Evolutionary conservation across 2,888 invertebrate genomes (phyloP).

Genomic region (Chironomus riparius): DNA sequence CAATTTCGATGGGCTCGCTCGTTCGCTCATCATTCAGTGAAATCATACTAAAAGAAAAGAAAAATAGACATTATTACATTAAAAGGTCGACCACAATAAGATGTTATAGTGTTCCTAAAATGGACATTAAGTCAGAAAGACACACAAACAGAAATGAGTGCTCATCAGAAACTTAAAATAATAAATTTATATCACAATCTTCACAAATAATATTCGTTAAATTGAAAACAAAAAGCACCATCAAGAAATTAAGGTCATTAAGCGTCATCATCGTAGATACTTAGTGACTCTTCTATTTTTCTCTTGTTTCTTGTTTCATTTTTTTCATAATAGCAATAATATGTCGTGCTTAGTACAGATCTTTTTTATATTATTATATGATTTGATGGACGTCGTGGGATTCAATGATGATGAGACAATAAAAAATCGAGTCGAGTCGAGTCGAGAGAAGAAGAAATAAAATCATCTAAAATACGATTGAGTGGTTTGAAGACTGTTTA

Average conservation of each 20-base stretch:
- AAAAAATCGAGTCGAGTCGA: background rate
- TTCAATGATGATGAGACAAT: constrained; percentile 11
- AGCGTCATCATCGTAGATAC: background rate
- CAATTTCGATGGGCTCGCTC: constrained; percentile 8
- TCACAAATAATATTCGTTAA: background rate
- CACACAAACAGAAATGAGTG: background rate
- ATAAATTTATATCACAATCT: constrained; percentile 19
- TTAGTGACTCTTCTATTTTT: background rate
- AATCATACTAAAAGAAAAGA: background rate
- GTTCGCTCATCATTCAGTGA: background rate
- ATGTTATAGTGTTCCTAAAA: background rate
- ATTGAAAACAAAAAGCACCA: constrained; percentile 15
- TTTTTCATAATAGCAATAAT: background rate
- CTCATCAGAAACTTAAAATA: background rate
- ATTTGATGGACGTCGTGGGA: constrained; percentile 22
- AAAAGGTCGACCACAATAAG: background rate
- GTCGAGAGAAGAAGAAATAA: background rate
- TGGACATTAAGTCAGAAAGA: background rate
- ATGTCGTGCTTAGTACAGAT: constrained; percentile 17
- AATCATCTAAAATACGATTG: background rate
- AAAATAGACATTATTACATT: background rate
- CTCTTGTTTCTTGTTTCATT: background rate
- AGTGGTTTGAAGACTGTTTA: background rate
- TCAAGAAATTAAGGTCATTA: constrained; percentile 22
- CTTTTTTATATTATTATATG: background rate